Evolutionary conservation across 2,113 vertebrate species (phyloP).

Genomic region (Mola mola): DNA sequence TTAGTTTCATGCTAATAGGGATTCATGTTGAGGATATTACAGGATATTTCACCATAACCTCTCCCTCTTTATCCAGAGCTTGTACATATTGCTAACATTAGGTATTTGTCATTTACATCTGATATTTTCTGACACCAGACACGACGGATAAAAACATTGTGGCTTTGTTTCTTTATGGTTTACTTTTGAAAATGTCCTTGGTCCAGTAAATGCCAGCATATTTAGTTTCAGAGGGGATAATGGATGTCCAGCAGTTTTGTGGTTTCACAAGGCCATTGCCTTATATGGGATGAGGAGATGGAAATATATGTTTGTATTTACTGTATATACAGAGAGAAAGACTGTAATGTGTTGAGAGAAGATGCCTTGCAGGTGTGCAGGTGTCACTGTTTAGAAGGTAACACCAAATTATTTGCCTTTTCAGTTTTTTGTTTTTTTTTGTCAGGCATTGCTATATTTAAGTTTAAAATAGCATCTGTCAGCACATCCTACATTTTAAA

Average conservation of each 20-base stretch:
- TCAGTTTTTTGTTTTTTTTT: background rate
- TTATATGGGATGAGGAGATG: too few species aligned
- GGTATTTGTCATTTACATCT: too few species aligned
- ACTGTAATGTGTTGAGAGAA: constrained; percentile 15
- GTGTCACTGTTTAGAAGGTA: background rate
- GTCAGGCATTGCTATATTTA: background rate
- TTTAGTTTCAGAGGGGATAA: too few species aligned
- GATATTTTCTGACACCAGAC: too few species aligned
- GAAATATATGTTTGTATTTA: too few species aligned
- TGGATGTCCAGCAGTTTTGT: constrained; percentile 8
- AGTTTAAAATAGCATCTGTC: constrained; percentile 12
- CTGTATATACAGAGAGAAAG: too few species aligned
- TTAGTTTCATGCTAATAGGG: background rate
- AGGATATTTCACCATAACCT: too few species aligned
- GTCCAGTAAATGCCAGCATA: background rate
- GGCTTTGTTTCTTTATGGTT: constrained; percentile 10
- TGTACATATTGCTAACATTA: too few species aligned
- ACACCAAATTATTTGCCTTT: background rate
- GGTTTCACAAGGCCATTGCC: background rate
- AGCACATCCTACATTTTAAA: constrained; percentile 7
- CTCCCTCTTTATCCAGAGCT: too few species aligned
- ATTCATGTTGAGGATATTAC: too few species aligned
- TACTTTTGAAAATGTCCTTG: constrained; percentile 20
- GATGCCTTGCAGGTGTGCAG: constrained; percentile 8
- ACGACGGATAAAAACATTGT: too few species aligned